Conservation (phyloP, 2,113 vertebrate species). For the Dipodomys merriami region DNA sequence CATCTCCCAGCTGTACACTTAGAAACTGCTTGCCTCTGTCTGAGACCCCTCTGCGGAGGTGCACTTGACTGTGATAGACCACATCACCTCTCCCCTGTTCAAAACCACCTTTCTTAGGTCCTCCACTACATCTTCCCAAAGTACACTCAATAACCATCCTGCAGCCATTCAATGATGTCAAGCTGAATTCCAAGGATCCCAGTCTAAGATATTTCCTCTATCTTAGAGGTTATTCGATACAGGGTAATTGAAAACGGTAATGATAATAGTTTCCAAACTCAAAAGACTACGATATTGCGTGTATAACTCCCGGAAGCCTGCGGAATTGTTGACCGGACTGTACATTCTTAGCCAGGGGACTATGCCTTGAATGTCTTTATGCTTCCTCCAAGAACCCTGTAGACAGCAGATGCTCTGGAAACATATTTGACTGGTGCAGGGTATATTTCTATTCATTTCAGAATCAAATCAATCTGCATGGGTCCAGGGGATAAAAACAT, state of each 20-base stretch:
- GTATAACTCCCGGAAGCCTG: neutral
- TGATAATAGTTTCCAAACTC: neutral
- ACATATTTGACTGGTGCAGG: neutral
- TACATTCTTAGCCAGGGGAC: neutral
- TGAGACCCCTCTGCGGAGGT: neutral
- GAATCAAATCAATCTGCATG: constrained; percentile 36
- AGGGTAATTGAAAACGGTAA: constrained; percentile 7
- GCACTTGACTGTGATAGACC: fast-evolving
- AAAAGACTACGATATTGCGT: neutral
- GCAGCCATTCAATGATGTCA: neutral
- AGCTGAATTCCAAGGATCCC: neutral
- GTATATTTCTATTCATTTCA: constrained; percentile 33
- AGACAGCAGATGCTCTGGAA: neutral
- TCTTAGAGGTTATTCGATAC: neutral
- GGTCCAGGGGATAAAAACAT: constrained; percentile 22
- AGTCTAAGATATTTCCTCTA: neutral
- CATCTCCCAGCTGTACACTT: too few relatives aligned
- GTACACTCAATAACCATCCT: neutral
- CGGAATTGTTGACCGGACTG: neutral
- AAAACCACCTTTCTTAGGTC: neutral
- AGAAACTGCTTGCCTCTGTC: neutral
- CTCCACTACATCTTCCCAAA: neutral
- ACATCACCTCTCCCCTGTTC: neutral
- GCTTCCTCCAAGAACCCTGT: neutral
- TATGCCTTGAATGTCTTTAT: constrained; percentile 2